Evolutionary conservation across 2,113 vertebrate species (phyloP).

Genomic region (Otis tarda): DNA sequence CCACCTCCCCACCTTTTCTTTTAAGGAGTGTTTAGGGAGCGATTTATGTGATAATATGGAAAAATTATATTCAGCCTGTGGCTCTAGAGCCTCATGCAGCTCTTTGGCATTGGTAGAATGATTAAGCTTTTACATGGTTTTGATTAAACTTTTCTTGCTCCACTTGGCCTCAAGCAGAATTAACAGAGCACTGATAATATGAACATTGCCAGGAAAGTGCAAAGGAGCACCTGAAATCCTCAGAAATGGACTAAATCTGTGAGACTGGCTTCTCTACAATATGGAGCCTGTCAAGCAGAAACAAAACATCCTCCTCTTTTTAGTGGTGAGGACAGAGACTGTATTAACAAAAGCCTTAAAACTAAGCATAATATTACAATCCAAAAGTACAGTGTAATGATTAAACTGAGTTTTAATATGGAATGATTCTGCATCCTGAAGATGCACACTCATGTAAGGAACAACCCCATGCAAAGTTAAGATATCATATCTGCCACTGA

Average conservation of each 20-base stretch:
- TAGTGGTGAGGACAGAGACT: background rate
- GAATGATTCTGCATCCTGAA: background rate
- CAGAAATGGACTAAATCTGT: background rate
- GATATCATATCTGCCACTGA: background rate
- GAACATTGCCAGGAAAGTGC: background rate
- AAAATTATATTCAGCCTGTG: constrained; percentile 59
- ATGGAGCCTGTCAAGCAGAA: background rate
- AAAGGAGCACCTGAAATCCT: constrained; percentile 34
- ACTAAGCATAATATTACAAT: background rate
- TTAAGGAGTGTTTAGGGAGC: constrained; percentile 47
- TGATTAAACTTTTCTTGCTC: constrained; percentile 54
- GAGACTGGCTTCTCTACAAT: background rate
- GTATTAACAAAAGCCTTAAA: background rate
- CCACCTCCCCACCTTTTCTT: background rate
- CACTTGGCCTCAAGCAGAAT: constrained; percentile 39
- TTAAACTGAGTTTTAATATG: background rate
- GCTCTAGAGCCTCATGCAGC: constrained; percentile 49
- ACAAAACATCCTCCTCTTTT: background rate
- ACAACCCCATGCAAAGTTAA: background rate
- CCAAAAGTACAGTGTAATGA: background rate
- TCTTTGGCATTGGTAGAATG: constrained; percentile 37
- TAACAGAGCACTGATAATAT: constrained; percentile 15
- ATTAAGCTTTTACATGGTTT: constrained; percentile 51
- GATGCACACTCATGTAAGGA: background rate
- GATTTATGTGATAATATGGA: constrained; percentile 60